A percentile compares a stretch with the other conserved stretches of the same genome.
Evolutionary conservation across 1,140 invertebrate species (phyloP).

Genomic region (Ericerus pela): DNA sequence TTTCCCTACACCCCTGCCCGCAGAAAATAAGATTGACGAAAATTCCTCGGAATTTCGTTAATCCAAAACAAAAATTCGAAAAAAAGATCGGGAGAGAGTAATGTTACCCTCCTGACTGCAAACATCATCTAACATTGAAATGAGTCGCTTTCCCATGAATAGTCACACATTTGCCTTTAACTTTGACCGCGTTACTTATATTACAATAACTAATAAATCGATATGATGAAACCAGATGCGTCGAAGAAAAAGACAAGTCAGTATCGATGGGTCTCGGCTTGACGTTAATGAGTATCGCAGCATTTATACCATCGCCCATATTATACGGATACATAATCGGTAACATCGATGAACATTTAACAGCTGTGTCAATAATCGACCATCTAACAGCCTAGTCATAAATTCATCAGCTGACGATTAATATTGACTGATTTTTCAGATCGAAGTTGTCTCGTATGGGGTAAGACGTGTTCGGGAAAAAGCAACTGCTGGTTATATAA

Average conservation of each 20-base stretch:
- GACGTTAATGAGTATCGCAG: constrained; percentile 48
- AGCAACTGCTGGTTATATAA: constrained; percentile 62
- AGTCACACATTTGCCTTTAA: too few relatives aligned
- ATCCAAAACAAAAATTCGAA: too few relatives aligned
- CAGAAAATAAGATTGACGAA: too few relatives aligned
- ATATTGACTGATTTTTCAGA: too few relatives aligned
- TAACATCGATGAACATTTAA: constrained; percentile 26
- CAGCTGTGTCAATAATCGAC: not conserved
- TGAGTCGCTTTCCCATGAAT: too few relatives aligned
- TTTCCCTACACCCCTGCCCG: too few relatives aligned
- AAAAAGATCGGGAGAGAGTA: too few relatives aligned
- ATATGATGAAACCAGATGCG: constrained; percentile 44
- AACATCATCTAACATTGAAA: too few relatives aligned
- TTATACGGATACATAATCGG: constrained; percentile 54
- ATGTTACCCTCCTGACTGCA: too few relatives aligned
- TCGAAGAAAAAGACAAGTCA: constrained; percentile 53
- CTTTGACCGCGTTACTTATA: too few relatives aligned
- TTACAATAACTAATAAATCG: too few relatives aligned
- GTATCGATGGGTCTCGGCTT: constrained; percentile 51
- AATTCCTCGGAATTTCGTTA: too few relatives aligned
- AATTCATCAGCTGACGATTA: constrained; percentile 15
- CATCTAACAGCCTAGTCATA: constrained; percentile 12
- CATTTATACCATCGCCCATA: constrained; percentile 55
- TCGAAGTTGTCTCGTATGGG: constrained; percentile 53
- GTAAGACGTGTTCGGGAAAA: constrained; percentile 50